Conservation (phyloP, 1,140 invertebrate species). For the Drosophila grimshawi region DNA sequence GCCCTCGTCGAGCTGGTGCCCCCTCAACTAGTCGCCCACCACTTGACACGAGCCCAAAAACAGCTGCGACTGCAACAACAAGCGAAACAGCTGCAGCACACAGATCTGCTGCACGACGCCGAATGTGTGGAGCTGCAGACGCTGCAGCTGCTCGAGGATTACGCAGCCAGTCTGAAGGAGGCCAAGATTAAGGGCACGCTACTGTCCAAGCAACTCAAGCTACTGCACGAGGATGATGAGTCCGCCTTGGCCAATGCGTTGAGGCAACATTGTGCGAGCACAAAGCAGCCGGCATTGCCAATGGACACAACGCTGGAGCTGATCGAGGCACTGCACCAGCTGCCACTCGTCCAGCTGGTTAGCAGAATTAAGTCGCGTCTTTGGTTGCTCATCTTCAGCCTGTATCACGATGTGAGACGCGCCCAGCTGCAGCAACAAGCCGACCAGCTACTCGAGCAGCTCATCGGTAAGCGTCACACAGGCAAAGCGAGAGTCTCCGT, state of each 20-base stretch:
- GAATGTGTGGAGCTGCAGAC: slow-evolving; percentile 56
- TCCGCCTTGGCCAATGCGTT: slow-evolving; percentile 5
- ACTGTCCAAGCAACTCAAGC: slow-evolving; percentile 45
- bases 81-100: neutral
- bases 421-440: slow-evolving; percentile 15
- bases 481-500: neutral
- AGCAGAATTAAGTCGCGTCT: slow-evolving; percentile 46
- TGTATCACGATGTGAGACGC: slow-evolving; percentile 42
- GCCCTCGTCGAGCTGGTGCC: slow-evolving; percentile 43
- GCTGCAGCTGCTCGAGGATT: slow-evolving; percentile 41
- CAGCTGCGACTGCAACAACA: slow-evolving; percentile 40
- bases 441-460: slow-evolving; percentile 36
- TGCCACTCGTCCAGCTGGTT: slow-evolving; percentile 51
- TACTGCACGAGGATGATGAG: slow-evolving; percentile 2
- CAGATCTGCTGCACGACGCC: slow-evolving; percentile 27
- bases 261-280: slow-evolving; percentile 3
- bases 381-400: slow-evolving; percentile 52
- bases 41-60: slow-evolving; percentile 49
- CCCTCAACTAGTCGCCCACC: slow-evolving; percentile 11
- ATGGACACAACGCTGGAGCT: slow-evolving; percentile 8
- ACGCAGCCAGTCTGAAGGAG: neutral
- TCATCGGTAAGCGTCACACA: slow-evolving; percentile 43
- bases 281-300: slow-evolving; percentile 35
- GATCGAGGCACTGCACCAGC: slow-evolving; percentile 34
- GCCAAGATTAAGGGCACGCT: slow-evolving; percentile 44